Percentiles rank a stretch among this genome's conserved stretches.
phyloP scores from a whole-genome alignment of 37 sponge, comb jelly and placozoan species.

The Crambe crambe region DNA sequence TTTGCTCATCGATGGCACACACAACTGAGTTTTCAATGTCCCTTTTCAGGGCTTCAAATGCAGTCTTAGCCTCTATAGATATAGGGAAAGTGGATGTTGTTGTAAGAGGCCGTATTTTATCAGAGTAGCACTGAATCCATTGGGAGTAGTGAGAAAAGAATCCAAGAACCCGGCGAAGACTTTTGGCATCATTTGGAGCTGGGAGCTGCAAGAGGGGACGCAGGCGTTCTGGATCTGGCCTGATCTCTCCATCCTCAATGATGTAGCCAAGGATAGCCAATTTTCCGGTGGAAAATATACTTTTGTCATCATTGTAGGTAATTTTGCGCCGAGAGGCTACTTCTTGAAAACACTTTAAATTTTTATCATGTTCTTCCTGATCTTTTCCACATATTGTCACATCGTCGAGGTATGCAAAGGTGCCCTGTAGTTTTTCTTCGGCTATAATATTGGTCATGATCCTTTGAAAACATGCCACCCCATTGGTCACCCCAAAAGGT shows the following conservation, averaged over 20 bases:
- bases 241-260: neutral
- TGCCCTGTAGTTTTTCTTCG: neutral
- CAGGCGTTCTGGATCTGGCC: neutral
- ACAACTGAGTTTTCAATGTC: neutral
- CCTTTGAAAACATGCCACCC: conserved; percentile 21
- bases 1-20: neutral
- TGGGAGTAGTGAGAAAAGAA: conserved; percentile 11
- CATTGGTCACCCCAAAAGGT: conserved; percentile 21
- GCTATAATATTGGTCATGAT: no score
- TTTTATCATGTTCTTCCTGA: neutral
- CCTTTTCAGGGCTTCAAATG: neutral
- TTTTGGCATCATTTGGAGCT: neutral
- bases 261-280: conserved; percentile 1
- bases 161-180: neutral
- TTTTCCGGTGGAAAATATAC: conserved; percentile 24
- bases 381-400: conserved; percentile 5
- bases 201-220: neutral
- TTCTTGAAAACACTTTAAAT: neutral
- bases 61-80: neutral
- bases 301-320: neutral
- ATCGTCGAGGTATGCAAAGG: conserved; percentile 15
- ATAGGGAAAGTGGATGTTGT: neutral
- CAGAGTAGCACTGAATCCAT: neutral
- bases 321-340: neutral
- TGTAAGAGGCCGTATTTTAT: neutral